Evolutionary conservation across 2,888 invertebrate genomes (phyloP), one percentile per base, ranked within the genome.

Genomic region (Chymomyza amoena): DNA sequence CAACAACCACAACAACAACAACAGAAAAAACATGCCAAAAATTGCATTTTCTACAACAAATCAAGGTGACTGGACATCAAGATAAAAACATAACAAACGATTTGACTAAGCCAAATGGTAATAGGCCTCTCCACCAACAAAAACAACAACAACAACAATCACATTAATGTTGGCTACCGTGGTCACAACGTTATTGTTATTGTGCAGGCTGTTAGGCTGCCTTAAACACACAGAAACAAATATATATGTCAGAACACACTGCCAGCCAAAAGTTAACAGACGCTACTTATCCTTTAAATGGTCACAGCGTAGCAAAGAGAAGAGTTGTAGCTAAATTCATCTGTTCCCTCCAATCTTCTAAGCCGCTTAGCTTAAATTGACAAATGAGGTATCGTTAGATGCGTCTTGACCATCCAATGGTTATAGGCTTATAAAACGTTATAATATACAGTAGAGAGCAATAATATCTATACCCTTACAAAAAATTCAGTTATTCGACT

Each of bases 31-130:
- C 71, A 88, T 89, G 90, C 87, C 89, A 89, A 90, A 88, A 89
- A 87, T 83, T 87, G 89, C 85, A 83, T 84, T 89, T 89, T 89
- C 87, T 87, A 84, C 90, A 90, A 90, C 90, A 89, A 89, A 90
- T 90, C 90, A 89, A 90, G 89, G 90, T 90, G 90, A 89, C 90
- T 89, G 88, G 87, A 87, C 90, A 89, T 90, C 90, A 88, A 90
- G 89, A 89, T 89, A 89, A 90, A 89, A 89, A 88, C 90, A 89
- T 89, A 89, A 90, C 88, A 89, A 89, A 89, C 90, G 90, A 90
- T 89, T 89, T 89, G 87, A 87, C 84, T 84, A 84, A 87, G 83
- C 87, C 84, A 81, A 81, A 76, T 87, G 83, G 85, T 84, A 84
- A 84, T 84, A 82, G 82, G 87, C 87, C 73, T 64, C 73, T 64